phyloP scores from a whole-genome alignment of 2,113 vertebrate genomes.

The Gavia stellata region DNA sequence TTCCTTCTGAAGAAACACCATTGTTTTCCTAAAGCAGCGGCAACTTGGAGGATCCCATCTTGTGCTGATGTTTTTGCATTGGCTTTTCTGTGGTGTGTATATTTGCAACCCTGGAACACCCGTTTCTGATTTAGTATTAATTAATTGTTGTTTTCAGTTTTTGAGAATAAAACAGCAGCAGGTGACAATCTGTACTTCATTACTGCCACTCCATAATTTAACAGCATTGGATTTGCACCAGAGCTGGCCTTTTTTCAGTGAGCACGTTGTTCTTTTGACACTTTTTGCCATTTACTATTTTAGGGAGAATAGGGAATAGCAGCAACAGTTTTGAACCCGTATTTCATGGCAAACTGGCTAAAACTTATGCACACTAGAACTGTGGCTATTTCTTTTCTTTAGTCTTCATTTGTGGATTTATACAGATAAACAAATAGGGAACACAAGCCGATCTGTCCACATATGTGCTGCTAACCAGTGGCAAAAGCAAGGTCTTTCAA shows the following conservation, averaged over 20 bases:
- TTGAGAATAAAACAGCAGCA: not conserved
- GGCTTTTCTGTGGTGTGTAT: not conserved
- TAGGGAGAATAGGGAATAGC: not conserved
- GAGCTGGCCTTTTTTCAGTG: not conserved
- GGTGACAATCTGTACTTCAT: conserved; percentile 3
- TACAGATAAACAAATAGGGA: not conserved
- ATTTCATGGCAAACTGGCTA: not conserved
- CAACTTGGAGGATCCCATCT: not conserved
- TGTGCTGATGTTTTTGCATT: not conserved
- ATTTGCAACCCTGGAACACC: not conserved
- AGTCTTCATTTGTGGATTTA: not conserved
- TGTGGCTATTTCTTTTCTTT: not conserved
- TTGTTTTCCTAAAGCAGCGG: not conserved
- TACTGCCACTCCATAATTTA: not conserved
- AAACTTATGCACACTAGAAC: not conserved
- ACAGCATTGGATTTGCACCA: not conserved
- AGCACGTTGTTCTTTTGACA: not conserved
- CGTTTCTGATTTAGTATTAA: not conserved
- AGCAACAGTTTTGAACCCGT: not conserved
- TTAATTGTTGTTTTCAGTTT: not conserved
- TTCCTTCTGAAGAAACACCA: not conserved
- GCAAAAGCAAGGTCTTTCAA: not conserved
- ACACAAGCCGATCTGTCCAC: not conserved
- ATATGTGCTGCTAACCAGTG: not conserved
- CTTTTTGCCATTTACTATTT: not conserved